These are phyloP conservation scores for Sparus aurata DNA, from an alignment of 2,797 vertebrate species.

Conservation along the genomic window DNA sequence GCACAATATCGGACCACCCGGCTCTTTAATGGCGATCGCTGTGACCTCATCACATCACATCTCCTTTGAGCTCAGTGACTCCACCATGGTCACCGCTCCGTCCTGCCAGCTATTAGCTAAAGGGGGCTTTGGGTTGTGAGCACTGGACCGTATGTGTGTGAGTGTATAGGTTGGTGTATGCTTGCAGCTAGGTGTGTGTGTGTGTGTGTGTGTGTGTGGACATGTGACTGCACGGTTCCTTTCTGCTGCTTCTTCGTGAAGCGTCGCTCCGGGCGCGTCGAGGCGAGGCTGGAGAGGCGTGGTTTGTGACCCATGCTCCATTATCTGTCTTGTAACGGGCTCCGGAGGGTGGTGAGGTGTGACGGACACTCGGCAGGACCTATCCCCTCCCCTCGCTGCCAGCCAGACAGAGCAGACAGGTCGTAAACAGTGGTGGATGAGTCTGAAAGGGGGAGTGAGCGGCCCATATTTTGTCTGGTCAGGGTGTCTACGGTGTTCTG, in stretches of 20 bases:
- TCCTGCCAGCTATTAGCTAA: conserved; percentile 42
- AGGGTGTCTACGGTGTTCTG: conserved; percentile 21
- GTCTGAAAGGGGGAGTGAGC: conserved; percentile 1
- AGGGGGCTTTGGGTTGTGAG: conserved; percentile 14
- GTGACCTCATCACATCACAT: conserved; percentile 40
- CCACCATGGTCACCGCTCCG: conserved; percentile 24
- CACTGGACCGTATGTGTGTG: conserved; percentile 5
- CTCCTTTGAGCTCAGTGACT: conserved; percentile 17
- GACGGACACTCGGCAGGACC: conserved; percentile 51
- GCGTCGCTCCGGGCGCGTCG: conserved; percentile 20
- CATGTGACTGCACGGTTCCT: background rate
- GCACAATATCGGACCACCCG: conserved; percentile 2
- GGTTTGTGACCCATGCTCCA: conserved; percentile 66
- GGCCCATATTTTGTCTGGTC: conserved; percentile 31
- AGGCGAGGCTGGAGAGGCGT: conserved; percentile 49
- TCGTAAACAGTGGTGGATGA: conserved; percentile 17
- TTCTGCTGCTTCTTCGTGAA: conserved; percentile 39
- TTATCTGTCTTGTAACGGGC: conserved; percentile 61
- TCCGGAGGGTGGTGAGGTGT: conserved; percentile 49
- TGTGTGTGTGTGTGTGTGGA: background rate
- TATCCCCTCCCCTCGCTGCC: conserved; percentile 6
- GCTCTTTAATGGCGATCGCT: conserved; percentile 13
- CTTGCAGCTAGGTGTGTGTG: background rate
- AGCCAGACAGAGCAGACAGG: conserved; percentile 38
- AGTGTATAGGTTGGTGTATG: conserved; percentile 4